Percentiles rank a stretch among this genome's conserved stretches.
Evolutionary conservation across 2,888 invertebrate genomes (phyloP).

Genomic region (Pterostichus madidus): DNA sequence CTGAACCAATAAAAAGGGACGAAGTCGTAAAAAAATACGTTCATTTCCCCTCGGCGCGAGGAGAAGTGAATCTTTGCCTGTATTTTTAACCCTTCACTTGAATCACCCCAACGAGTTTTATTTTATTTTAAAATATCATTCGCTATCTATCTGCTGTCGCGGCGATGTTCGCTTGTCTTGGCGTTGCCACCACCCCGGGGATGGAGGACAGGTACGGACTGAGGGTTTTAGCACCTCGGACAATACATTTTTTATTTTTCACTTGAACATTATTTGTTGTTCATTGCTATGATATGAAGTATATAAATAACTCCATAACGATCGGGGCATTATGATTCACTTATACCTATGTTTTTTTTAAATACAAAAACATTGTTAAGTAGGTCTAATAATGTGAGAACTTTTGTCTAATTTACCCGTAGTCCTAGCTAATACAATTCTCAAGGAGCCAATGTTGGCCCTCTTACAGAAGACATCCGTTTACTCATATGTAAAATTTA

Average conservation of each 20-base stretch:
- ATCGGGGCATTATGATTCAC: too few relatives aligned
- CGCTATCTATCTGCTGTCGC: constrained; percentile 70
- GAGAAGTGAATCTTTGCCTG: constrained; percentile 1
- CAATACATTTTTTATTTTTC: not conserved
- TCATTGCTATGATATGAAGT: too few relatives aligned
- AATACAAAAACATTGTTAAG: too few relatives aligned
- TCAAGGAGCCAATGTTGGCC: too few relatives aligned
- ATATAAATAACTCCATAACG: too few relatives aligned
- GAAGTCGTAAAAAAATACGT: constrained; percentile 63
- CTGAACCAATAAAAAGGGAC: constrained; percentile 62
- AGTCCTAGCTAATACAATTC: too few relatives aligned
- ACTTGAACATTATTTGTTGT: too few relatives aligned
- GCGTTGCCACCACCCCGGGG: not conserved
- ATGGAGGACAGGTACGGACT: not conserved
- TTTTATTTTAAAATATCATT: constrained; percentile 74
- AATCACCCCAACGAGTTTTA: constrained; percentile 72
- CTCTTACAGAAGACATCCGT: too few relatives aligned
- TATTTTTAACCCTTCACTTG: constrained; percentile 66
- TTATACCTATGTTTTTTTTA: too few relatives aligned
- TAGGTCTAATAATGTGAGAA: too few relatives aligned
- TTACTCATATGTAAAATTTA: too few relatives aligned
- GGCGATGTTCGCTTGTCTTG: constrained; percentile 46
- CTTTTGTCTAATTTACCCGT: too few relatives aligned
- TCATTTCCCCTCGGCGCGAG: constrained; percentile 10
- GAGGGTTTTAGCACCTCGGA: not conserved